Percentiles rank a stretch among this genome's conserved stretches.
These are phyloP conservation scores for Hafferia zeledoni DNA, from an alignment of 2,797 vertebrate species.

Conservation along the genomic window DNA sequence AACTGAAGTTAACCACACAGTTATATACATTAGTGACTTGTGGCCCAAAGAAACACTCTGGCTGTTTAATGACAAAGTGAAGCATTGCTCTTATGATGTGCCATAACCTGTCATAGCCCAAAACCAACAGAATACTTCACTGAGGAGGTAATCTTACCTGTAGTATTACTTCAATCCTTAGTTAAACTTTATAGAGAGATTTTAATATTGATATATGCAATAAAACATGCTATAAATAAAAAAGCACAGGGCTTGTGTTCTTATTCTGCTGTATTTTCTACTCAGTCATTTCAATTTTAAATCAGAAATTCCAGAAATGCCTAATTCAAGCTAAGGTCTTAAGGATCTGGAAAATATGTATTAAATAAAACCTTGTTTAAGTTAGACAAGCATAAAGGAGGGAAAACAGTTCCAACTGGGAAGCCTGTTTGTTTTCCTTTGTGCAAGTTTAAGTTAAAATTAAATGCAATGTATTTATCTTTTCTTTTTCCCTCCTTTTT, in stretches of 20 bases:
- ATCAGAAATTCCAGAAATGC: constrained; percentile 48
- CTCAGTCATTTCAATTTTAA: constrained; percentile 6
- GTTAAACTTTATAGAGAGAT: background rate
- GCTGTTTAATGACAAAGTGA: background rate
- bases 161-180: background rate
- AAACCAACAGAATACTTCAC: background rate
- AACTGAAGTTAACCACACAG: background rate
- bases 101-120: background rate
- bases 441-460: constrained; percentile 36
- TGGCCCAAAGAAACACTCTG: background rate
- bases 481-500: background rate
- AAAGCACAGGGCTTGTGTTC: background rate
- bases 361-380: constrained; percentile 56
- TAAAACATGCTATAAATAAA: background rate
- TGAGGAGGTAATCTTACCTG: background rate
- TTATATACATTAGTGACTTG: background rate
- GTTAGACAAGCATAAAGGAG: background rate
- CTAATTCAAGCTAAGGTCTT: constrained; percentile 25
- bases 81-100: background rate
- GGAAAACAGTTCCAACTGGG: constrained; percentile 21
- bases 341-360: constrained; percentile 20
- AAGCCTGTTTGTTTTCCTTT: constrained; percentile 39
- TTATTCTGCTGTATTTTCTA: background rate
- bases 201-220: background rate
- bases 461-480: background rate